Evolutionary conservation across 64 coral and sea anemone genomes (phyloP), one percentile per base, ranked within the genome.

Genomic region (Acropora tenuis): DNA sequence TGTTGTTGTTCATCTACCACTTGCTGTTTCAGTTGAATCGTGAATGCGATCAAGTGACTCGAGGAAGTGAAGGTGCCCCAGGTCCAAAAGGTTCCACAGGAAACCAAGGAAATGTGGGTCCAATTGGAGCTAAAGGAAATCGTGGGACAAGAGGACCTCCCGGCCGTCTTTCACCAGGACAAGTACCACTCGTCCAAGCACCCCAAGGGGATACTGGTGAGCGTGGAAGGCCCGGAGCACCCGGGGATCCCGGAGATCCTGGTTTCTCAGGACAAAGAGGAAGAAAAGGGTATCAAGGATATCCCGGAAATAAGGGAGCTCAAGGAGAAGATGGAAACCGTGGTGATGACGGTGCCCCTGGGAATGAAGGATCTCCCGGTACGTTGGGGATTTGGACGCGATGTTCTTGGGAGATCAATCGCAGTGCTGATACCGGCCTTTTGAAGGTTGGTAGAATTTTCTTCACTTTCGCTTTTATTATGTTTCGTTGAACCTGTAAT

Each of bases 321-420:
- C 90, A 90, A 76, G 95, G 95, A 10, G 47, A 80, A 0, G 80
- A 76, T 43, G 95, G 95, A 8, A 49, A 46, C 1, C 12, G 20
- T 3, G 95, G 95, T 6, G 66, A 45, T 0, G 78, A 47, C 50
- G 95, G 95, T 50, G 48, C 18, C 47, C 69, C 46, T 17, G 95
- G 95, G 6, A 40, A 68, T 30, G 77, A 78, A 30, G 95, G 95
- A 20, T 42, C 75, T 4, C 76, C 74, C 15, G 91, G 91, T 74
- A 69, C 65, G 1, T 13, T 53, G 20, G 88, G 89, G 43, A 57
- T 46, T 50, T 93, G 91, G 91, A 80, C 69, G 43, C 68, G 75
- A 7, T 96, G 88, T 76, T 86, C 49, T 2, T 96, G 95, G 95
- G 93, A 74, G 80, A 53, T 96, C 75, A 92, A 93, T 47, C 65